Percentiles rank a stretch among this genome's conserved stretches.
Conservation (phyloP, 2,797 vertebrate species). For the Coluber constrictor region DNA sequence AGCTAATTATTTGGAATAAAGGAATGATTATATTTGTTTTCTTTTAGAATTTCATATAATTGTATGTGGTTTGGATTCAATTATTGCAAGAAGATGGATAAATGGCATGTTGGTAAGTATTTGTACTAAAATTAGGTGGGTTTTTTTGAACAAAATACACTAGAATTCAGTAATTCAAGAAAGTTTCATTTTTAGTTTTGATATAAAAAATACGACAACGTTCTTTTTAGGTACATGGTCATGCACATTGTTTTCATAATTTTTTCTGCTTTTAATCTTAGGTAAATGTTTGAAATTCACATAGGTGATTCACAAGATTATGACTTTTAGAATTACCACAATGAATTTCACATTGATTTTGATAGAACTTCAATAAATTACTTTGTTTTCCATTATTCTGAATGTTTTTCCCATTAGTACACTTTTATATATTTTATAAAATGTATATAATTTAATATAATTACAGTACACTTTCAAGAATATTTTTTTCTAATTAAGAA, state of each 20-base stretch:
- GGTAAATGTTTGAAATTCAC: not conserved
- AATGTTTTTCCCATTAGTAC: not conserved
- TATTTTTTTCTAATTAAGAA: not conserved
- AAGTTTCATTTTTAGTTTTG: not conserved
- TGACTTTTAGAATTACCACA: not conserved
- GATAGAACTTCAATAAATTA: not conserved
- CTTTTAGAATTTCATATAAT: conserved; percentile 93
- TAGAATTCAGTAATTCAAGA: not conserved
- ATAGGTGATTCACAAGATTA: not conserved
- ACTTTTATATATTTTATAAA: not conserved
- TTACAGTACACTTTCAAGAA: not conserved
- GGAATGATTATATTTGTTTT: conserved; percentile 28
- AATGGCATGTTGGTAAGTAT: conserved; percentile 94
- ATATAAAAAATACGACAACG: not conserved
- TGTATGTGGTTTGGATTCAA: conserved; percentile 95
- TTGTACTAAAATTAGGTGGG: conserved; percentile 2
- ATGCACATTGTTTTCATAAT: not conserved
- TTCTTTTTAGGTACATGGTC: not conserved
- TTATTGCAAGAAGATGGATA: conserved; percentile 96
- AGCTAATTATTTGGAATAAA: conserved; percentile 13
- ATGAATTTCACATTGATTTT: not conserved
- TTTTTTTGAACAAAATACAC: not conserved
- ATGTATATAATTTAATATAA: not conserved
- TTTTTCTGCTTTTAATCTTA: not conserved
- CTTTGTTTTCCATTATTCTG: not conserved